Evolutionary conservation across 2,888 invertebrate genomes (phyloP), one percentile per base, ranked within the genome.

Genomic region (Amphiduros pacificus): DNA sequence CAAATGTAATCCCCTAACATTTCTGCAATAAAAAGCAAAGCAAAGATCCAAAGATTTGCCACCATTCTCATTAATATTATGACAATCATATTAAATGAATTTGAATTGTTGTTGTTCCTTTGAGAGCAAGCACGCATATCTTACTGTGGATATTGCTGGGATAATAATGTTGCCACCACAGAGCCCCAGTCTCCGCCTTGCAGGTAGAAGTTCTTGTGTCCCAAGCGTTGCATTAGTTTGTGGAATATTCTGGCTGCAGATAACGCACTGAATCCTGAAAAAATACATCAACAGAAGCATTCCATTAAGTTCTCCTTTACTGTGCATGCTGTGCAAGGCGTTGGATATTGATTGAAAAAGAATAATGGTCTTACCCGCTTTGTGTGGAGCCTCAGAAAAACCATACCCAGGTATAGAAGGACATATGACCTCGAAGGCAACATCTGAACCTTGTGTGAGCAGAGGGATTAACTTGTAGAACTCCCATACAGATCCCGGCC

Each of bases 141-240:
- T 53, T 60, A 59, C 64, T 49, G 20, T 0, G 89, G 90, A 75
- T 86, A 91, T 11, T 89, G 73, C 0, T 86, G 84, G 0, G 90
- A 87, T 78, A 94, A 84, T n/a, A 84, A 74, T 0, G 85, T 79
- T 0, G 86, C 87, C 48, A 92, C 87, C 0, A 85, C 5, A 0
- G 89, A 83, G 0, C 94, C 94, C 91, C 91, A 93, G 77, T 94
- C 93, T 0, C 92, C 92, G 0, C 90, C 91, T 82, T 91, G 91
- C 0, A 87, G 80, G 79, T 88, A 90, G 79, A 85, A 92, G 75
- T 87, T 84, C 54, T 87, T 78, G 76, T 86, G 86, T 0, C 89
- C 89, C 0, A 92, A 82, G n/a, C 89, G 82, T 40, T 85, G 79
- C 91, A 91, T 91, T 54, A 92, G 82, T 73, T 88, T 88, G 57